phyloP scores from a whole-genome alignment of 2,113 vertebrate genomes.

The Rhinolophus ferrumequinum region DNA sequence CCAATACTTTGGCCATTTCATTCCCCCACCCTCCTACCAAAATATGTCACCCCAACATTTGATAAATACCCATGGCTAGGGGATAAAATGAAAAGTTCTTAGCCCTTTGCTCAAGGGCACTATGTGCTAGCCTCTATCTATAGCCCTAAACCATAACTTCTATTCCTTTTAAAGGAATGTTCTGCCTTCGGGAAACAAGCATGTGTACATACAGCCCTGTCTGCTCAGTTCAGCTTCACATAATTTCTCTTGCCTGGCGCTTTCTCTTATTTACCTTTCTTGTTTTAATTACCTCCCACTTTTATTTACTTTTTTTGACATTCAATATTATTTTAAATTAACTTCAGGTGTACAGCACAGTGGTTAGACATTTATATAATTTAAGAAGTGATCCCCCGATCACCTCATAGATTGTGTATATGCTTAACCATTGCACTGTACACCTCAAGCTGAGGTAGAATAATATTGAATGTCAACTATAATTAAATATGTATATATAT shows the following conservation, averaged over 20 bases:
- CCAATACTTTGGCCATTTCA: not conserved
- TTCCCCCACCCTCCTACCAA: not conserved
- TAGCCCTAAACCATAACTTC: not conserved
- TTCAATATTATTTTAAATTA: too few species aligned
- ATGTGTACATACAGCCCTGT: not conserved
- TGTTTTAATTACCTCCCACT: too few species aligned
- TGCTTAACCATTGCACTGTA: too few species aligned
- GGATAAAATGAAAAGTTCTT: not conserved
- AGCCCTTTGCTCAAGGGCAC: not conserved
- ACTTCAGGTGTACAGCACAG: too few species aligned
- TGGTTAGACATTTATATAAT: too few species aligned
- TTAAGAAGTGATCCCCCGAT: too few species aligned
- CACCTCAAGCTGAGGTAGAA: too few species aligned
- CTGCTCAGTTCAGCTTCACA: not conserved
- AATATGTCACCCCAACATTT: not conserved
- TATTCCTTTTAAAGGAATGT: not conserved
- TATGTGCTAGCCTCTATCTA: not conserved
- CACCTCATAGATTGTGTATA: too few species aligned
- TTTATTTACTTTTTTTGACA: too few species aligned
- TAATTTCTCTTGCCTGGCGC: not conserved
- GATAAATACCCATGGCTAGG: not conserved
- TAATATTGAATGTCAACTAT: too few species aligned
- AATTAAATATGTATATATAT: too few species aligned
- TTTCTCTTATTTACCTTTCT: not conserved
- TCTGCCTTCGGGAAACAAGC: not conserved